Evolutionary conservation across 1,140 invertebrate species (phyloP), one percentile per base, ranked within the genome.

Genomic region (Theocolax elegans): DNA sequence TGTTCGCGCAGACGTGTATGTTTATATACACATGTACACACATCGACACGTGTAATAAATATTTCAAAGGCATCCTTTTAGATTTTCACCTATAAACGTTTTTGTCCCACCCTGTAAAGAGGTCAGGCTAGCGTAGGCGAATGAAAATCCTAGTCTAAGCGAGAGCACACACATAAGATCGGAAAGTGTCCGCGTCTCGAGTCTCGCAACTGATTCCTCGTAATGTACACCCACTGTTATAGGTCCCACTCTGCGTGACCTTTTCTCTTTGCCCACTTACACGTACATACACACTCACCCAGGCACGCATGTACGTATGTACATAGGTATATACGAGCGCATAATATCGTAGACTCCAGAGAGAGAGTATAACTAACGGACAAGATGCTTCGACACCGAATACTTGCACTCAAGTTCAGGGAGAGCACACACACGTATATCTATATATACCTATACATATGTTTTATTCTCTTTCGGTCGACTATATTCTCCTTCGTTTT

Each of bases 121-220:
- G 63, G 48, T 53, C 49, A 44, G 27, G 9, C 25, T 4, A 2
- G 12, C 7, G 64, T 46, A 46, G 64, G 35, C 35, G 49, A 23
- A 27, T 64, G 19, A 53, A 27, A 63, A 49, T 63, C 25, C 21
- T 46, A 6, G 27, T 10, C 44, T n/a, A n/a, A n/a, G n/a, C n/a
- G n/a, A n/a, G n/a, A n/a, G n/a, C n/a, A n/a, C n/a, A n/a, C n/a
- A n/a, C n/a, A n/a, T n/a, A n/a, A n/a, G n/a, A 13, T n/a, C 42
- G 48, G 62, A 64, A 49, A 51, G 63, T 54, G 49, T 44, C 27
- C 38, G 66, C 15, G 42, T 38, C 71, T n/a, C n/a, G n/a, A n/a
- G n/a, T 74, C 67, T 75, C 71, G 65, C 69, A 67, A 74, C 63
- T 67, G 71, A 71, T 68, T 75, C 51, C 42, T 44, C 62, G 58